Conservation (phyloP, 2,797 vertebrate genomes). For the Gallinago solitaria region DNA sequence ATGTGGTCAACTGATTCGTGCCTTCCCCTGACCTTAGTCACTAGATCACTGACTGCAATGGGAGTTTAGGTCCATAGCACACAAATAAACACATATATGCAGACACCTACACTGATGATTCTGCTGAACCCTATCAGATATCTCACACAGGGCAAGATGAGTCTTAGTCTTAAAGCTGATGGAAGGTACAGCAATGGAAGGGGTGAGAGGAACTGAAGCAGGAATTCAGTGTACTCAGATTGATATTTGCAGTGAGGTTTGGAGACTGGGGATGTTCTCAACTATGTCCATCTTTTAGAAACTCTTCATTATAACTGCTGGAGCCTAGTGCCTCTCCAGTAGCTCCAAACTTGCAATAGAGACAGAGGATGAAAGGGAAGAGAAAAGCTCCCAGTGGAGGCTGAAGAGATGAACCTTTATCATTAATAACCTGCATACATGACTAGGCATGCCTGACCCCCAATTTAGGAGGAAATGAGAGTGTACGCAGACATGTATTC, state of each 20-base stretch:
- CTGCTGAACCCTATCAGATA: background rate
- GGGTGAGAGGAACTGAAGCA: background rate
- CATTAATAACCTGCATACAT: background rate
- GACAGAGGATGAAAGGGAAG: background rate
- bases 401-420: background rate
- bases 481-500: fast-evolving
- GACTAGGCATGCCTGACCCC: background rate
- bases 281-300: fast-evolving
- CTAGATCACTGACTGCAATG: background rate
- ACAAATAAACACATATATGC: background rate
- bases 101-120: background rate
- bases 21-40: fast-evolving
- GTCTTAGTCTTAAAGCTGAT: background rate
- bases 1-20: background rate
- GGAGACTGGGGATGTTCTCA: background rate
- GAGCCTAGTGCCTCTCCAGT: background rate
- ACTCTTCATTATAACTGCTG: background rate
- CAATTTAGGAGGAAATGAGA: background rate
- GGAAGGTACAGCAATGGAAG: background rate
- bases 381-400: background rate
- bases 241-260: background rate
- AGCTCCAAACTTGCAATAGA: background rate
- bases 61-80: background rate
- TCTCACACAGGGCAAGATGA: background rate
- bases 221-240: background rate